A percentile compares a stretch with the other conserved stretches of the same genome.
phyloP scores from a whole-genome alignment of 2,888 invertebrate species.

The Agonopterix subpropinquella region DNA sequence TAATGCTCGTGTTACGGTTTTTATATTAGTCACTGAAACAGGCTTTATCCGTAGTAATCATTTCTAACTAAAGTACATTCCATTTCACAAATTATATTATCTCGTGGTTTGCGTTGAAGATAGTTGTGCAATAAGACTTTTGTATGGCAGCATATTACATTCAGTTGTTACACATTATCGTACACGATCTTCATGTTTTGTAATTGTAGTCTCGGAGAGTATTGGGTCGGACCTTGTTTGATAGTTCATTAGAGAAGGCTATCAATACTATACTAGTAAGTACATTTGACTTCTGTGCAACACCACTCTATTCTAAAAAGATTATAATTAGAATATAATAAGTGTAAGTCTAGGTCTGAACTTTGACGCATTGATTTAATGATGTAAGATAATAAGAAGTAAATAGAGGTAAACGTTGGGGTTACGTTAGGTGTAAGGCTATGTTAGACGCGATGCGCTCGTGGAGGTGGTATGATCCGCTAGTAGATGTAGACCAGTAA shows the following conservation, averaged over 20 bases:
- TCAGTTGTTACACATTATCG: no score
- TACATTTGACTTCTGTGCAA: constrained; percentile 12
- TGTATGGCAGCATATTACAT: constrained; percentile 1
- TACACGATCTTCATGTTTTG: no score
- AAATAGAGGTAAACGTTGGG: constrained; percentile 17
- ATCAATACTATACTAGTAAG: constrained; percentile 4
- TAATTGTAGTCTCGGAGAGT: no score
- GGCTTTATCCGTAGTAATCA: no score
- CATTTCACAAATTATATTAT: neutral
- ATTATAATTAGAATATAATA: constrained; percentile 21
- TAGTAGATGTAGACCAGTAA: constrained; percentile 20
- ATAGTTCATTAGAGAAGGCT: no score
- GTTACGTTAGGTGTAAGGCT: constrained; percentile 15
- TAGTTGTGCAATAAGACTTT: neutral
- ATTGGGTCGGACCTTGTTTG: no score
- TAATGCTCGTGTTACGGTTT: no score
- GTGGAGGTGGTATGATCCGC: constrained; percentile 17
- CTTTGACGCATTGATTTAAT: constrained; percentile 15
- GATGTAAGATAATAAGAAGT: constrained; percentile 22
- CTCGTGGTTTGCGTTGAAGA: neutral
- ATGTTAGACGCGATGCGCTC: constrained; percentile 18
- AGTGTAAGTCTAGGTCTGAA: constrained; percentile 22
- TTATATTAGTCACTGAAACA: no score
- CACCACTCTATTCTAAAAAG: constrained; percentile 18
- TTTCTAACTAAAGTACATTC: neutral